Evolutionary conservation across 1,140 invertebrate species (phyloP).

Genomic region (Caligus rogercresseyi): DNA sequence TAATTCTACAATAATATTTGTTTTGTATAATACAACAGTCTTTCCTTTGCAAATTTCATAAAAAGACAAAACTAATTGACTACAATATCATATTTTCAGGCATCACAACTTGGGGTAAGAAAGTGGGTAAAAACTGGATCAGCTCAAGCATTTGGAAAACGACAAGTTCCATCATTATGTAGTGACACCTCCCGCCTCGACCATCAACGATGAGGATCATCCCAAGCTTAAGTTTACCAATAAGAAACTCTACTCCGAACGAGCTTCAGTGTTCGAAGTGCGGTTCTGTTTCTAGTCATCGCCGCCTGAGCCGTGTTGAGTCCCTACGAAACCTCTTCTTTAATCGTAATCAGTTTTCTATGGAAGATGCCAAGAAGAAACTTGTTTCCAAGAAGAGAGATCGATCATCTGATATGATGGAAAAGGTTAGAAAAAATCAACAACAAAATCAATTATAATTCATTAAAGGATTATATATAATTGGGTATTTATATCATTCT

Average conservation of each 20-base stretch:
- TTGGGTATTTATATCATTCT: too few species aligned
- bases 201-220: slow-evolving; percentile 9
- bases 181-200: slow-evolving; percentile 1
- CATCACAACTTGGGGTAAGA: slow-evolving; percentile 44
- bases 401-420: neutral
- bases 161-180: slow-evolving; percentile 7
- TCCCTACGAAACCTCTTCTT: slow-evolving; percentile 37
- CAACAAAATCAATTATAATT: too few species aligned
- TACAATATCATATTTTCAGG: slow-evolving; percentile 28
- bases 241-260: neutral
- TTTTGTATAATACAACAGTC: too few species aligned
- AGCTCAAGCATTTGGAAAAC: slow-evolving; percentile 24
- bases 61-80: too few species aligned
- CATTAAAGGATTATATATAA: too few species aligned
- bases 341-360: slow-evolving; percentile 13
- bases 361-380: slow-evolving; percentile 4
- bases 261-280: neutral
- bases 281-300: slow-evolving; percentile 21
- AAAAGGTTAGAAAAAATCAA: too few species aligned
- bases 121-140: slow-evolving; percentile 43
- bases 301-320: slow-evolving; percentile 38
- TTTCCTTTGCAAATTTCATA: too few species aligned
- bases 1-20: too few species aligned
- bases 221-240: neutral
- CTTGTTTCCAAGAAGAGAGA: slow-evolving; percentile 3